Evolutionary conservation across 2,888 invertebrate genomes (phyloP), one percentile per base, ranked within the genome.

Genomic region (Erebia epiphron): DNA sequence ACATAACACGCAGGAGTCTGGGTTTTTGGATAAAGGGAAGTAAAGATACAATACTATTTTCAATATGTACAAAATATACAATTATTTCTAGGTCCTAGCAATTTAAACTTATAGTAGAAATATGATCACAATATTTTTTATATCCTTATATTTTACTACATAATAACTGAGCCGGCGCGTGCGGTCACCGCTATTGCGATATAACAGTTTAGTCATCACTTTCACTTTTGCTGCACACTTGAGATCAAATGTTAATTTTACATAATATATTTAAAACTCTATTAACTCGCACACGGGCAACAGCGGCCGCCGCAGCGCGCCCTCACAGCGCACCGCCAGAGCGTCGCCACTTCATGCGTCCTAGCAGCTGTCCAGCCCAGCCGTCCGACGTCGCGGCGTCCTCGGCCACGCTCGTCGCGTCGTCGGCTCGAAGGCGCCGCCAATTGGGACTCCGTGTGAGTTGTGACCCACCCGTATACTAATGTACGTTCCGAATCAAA

Each of bases 21-120:
- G 93, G 91, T 88, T 90, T 90, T 91, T 89, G 93, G 91, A 91
- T 92, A 90, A 89, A 88, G 90, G 92, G 91, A 91, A 91, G 89
- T 92, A 91, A 89, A 91, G 91, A 89, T 94, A 93, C 93, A 93
- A 93, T 94, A 93, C 92, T 93, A 93, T 93, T 89, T 88, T 91
- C 91, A 93, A 89, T 93, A 94, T 93, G 90, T 93, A 94, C 93
- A 94, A 93, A 93, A 94, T 94, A 92, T 94, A 94, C 94, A 94
- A 84, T 90, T 91, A 92, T 79, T 79, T 86, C 89, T 89, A 92
- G 80, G 82, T 81, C 83, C 91, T 92, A 92, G 88, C 88, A 86
- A 82, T 87, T 90, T 89, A 87, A 88, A 88, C 89, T 83, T 92
- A 91, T 82, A 87, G 86, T 90, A 92, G 92, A 91, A 91, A 92